Evolutionary conservation across 37 sponge, comb jelly and placozoan genomes (phyloP), one percentile per base, ranked within the genome.

Genomic region (Geodia barretti): DNA sequence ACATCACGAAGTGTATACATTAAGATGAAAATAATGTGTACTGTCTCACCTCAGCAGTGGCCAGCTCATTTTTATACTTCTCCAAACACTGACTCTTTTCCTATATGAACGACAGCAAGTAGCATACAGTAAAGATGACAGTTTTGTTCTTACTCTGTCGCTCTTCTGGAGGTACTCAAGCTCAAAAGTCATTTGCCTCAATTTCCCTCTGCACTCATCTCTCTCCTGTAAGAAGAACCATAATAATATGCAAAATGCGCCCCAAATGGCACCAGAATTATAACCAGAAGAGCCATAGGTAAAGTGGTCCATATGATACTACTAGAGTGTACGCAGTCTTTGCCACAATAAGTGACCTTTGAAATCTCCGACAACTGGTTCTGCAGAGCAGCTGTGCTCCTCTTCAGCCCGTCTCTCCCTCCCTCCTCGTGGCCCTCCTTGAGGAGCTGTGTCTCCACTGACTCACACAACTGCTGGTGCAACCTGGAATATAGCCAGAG

Each of bases 141-240:
- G 2, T 29, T 36, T 0, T 37, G 25, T 73, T 11, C 73, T 39
- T 24, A 80, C 87, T 65, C 35, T 62, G 25, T 87, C 76, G n/a
- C 38, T 81, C 66, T 77, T 83, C 61, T 76, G 84, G 24, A 84
- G 19, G 4, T 41, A 9, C 26, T 84, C 80, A 20, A 92, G 43
- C 61, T 92, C 92, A 29, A 69, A 47, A 26, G 79, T 60, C 14
- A 76, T 79, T 66, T 87, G 73, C 40, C 70, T 70, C 70, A 79
- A 75, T 47, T 84, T 36, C 2, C 80, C 80, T 25, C 40, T 61
- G 71, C 84, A 87, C 37, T 71, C 87, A 39, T 83, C 88, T 38
- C 78, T 92, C 68, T 92, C 92, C 74, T 81, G 68, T 21, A 14
- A 32, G 33, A 37, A 25, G 28, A 7, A 1, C 31, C 19, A 29